Conservation (phyloP, 1,140 invertebrate genomes). For the Drosophila lacteicornis region DNA sequence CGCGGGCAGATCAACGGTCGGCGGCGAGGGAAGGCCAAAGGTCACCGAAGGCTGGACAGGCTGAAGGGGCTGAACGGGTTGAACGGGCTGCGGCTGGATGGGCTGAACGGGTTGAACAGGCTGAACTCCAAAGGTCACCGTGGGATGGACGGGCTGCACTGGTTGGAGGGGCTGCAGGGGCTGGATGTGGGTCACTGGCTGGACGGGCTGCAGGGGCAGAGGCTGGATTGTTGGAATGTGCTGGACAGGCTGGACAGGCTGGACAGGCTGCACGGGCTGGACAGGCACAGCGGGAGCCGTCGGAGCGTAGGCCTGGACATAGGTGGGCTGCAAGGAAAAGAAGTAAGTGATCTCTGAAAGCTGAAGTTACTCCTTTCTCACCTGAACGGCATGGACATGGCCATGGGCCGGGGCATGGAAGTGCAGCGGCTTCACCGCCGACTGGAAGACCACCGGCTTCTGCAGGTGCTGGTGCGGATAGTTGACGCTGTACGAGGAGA, state of each 20-base stretch:
- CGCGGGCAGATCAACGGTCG: constrained; percentile 13
- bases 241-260: constrained; percentile 19
- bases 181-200: constrained; percentile 5
- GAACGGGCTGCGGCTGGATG: constrained; percentile 2
- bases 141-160: constrained; percentile 38
- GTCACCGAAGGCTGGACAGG: constrained; percentile 35
- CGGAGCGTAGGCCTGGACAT: constrained; percentile 50
- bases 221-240: constrained; percentile 20
- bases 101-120: constrained; percentile 43
- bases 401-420: constrained; percentile 49
- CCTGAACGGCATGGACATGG: constrained; percentile 61
- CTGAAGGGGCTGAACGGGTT: constrained; percentile 21
- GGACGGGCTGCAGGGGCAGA: constrained; percentile 37
- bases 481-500: constrained; percentile 79
- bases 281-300: constrained; percentile 42
- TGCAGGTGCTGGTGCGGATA: constrained; percentile 76
- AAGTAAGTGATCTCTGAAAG: not conserved
- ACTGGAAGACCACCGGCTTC: constrained; percentile 49
- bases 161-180: constrained; percentile 42
- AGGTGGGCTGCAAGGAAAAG: constrained; percentile 40
- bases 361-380: constrained; percentile 6
- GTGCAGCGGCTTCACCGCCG: constrained; percentile 59
- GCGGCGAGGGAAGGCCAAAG: constrained; percentile 17
- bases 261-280: constrained; percentile 22
- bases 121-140: constrained; percentile 3